These are phyloP conservation scores for Spodoptera litura DNA, from an alignment of 1,140 invertebrate species.

Conservation along the genomic window DNA sequence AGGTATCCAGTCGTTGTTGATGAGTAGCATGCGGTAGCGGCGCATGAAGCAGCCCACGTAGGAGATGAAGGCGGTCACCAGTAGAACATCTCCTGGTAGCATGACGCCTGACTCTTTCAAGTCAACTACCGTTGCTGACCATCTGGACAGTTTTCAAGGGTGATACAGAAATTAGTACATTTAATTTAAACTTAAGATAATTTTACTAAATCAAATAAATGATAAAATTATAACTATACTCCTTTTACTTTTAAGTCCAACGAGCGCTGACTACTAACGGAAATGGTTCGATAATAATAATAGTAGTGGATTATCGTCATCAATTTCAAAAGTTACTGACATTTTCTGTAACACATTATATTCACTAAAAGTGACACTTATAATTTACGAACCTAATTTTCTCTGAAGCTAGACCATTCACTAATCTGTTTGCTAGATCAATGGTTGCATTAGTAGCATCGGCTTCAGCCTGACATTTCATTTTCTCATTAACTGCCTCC, in stretches of 20 bases:
- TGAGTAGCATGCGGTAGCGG: slow-evolving; percentile 92
- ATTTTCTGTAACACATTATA: too few species aligned
- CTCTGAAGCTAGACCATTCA: slow-evolving; percentile 97
- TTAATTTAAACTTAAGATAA: too few species aligned
- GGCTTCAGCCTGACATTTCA: slow-evolving; percentile 95
- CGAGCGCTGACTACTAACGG: too few species aligned
- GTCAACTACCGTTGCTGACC: slow-evolving; percentile 90
- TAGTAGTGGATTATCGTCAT: too few species aligned
- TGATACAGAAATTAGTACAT: background rate
- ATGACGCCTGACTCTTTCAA: slow-evolving; percentile 88
- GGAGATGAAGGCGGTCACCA: slow-evolving; percentile 97
- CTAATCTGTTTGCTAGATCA: slow-evolving; percentile 95
- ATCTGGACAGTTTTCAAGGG: slow-evolving; percentile 79
- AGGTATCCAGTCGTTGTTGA: slow-evolving; percentile 94
- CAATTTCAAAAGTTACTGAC: too few species aligned
- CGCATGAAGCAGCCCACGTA: slow-evolving; percentile 98
- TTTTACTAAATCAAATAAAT: too few species aligned
- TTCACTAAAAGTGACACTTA: background rate
- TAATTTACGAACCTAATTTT: slow-evolving; percentile 89
- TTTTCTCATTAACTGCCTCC: slow-evolving; percentile 93
- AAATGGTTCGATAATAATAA: too few species aligned
- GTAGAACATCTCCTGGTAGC: slow-evolving; percentile 95
- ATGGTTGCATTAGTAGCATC: slow-evolving; percentile 94
- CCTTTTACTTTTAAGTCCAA: too few species aligned
- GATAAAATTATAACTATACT: too few species aligned